Base-by-base conservation (phyloP, 2,797 vertebrate species). In the Tauraco hartlaubi region DNA sequence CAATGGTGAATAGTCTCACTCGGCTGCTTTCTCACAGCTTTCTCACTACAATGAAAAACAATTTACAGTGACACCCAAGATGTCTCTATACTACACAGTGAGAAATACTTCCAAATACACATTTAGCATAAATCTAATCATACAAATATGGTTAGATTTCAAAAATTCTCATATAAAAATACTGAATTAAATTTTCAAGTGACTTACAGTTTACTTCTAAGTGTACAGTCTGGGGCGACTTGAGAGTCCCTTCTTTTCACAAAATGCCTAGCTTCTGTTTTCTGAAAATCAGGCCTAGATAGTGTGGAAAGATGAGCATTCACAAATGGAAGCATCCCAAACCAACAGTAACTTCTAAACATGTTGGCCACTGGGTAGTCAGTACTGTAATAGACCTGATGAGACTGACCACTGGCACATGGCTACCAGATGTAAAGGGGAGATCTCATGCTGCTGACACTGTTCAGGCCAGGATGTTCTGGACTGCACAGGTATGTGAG, bases 81-180 rank as follows among this genome's bases (percentile, higher is more conserved):
- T 79, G 68, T 85, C 86, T 94, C 90, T 85, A 67, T 73, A 82
- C 49, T 62, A 76, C 52, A 75, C 77, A 69, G 54, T 64, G 51
- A 84, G 79, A 95, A 97, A 93, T 81, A 91, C 73, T 85, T 94
- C 90, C 93, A 97, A 94, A 91, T 78, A 92, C 69, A 95, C 74
- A 96, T 95, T 91, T 81, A 58, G 61, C 85, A 94, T 90, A 95
- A 94, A 85, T 86, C 93, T 84, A 95, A 76, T 91, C 91, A 94
- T 71, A 92, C 62, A 88, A 95, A 94, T 93, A 90, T 55, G 88
- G 73, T 90, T 77, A 64, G 35, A 71, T 62, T 61, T 16, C 12
- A 10, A 62, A 77, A 88, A 29, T 7, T 22, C 13, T 82, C 64
- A 37, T 81, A 44, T 64, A 88, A 86, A 95, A 92, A 88, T 69